phyloP scores from a whole-genome alignment of 1,140 invertebrate species.

The Solenopsis fugax region DNA sequence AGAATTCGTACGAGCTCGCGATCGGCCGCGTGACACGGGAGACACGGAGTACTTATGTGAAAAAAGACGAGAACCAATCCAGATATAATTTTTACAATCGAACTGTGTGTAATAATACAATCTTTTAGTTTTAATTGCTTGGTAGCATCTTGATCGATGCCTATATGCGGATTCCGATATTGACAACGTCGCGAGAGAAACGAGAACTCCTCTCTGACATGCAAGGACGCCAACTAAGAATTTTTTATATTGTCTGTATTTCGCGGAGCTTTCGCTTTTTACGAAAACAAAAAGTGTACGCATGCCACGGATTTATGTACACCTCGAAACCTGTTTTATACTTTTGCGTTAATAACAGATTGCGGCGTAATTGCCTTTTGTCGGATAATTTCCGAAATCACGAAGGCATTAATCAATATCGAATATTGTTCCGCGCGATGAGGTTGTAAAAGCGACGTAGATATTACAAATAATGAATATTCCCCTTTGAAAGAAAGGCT shows the following conservation, averaged over 20 bases:
- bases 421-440: background rate
- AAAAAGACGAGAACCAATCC: background rate
- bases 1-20: constrained; percentile 69
- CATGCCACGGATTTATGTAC: background rate
- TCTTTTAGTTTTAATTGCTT: background rate
- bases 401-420: background rate
- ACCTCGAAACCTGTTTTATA: constrained; percentile 44
- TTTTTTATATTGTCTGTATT: constrained; percentile 22
- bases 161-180: background rate
- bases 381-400: constrained; percentile 10
- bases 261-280: background rate
- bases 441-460: background rate
- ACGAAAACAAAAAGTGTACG: background rate
- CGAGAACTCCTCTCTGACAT: background rate
- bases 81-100: background rate
- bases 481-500: background rate
- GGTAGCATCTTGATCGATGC: background rate
- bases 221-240: background rate
- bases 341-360: background rate
- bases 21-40: constrained; percentile 29
- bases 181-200: background rate
- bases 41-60: background rate
- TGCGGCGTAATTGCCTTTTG: background rate
- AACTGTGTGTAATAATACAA: background rate
- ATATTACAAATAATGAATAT: background rate